Evolutionary conservation across 23 tunicate species (phyloP).

Genomic region (Halocynthia roretzi): DNA sequence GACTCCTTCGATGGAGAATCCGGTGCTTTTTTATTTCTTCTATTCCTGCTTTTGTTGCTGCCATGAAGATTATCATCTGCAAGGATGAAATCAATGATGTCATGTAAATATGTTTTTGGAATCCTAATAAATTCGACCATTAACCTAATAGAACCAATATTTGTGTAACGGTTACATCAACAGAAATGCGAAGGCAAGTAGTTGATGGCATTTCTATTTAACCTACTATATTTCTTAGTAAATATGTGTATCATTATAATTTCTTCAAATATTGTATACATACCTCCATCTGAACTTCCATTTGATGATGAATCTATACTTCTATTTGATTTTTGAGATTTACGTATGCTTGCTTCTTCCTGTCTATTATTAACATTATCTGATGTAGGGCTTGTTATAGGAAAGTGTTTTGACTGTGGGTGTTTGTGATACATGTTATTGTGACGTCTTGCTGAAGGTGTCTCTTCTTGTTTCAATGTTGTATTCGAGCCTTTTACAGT

Average conservation of each 20-base stretch:
- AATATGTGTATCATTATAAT: too few species aligned
- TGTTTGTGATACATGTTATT: too few species aligned
- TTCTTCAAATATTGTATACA: not conserved
- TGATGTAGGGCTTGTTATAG: not conserved
- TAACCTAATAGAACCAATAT: too few species aligned
- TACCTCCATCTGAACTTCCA: slow-evolving; percentile 17
- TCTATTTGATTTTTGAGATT: slow-evolving; percentile 9
- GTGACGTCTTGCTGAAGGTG: not conserved
- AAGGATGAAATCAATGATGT: not conserved
- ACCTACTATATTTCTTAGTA: too few species aligned
- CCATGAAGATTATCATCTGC: slow-evolving; percentile 24
- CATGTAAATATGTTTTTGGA: too few species aligned
- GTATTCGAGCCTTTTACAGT: slow-evolving; percentile 10
- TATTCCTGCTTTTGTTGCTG: not conserved
- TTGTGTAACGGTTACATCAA: too few species aligned
- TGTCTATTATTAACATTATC: not conserved
- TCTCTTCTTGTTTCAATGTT: slow-evolving; percentile 10
- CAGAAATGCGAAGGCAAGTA: too few species aligned
- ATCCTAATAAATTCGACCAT: too few species aligned
- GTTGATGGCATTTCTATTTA: too few species aligned
- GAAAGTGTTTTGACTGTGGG: too few species aligned
- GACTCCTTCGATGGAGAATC: slow-evolving; percentile 29
- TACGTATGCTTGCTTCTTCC: not conserved
- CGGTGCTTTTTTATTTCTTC: not conserved
- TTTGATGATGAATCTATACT: slow-evolving; percentile 4